Percentiles rank a stretch among this genome's conserved stretches.
Conservation (phyloP, 1,140 invertebrate genomes). For the Capitella teleta region DNA sequence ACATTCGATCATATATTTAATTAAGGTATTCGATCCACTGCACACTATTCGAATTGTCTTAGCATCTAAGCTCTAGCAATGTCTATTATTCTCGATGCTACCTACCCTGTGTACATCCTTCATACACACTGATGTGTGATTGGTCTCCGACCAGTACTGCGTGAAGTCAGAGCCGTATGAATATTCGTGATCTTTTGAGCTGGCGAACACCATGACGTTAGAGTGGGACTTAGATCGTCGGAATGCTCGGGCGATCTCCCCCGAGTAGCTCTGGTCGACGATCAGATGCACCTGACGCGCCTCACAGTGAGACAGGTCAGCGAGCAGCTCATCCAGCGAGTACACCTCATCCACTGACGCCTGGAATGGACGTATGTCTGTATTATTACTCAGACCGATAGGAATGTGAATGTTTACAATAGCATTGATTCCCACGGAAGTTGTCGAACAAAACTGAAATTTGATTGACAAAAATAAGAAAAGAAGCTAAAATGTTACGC, state of each 20-base stretch:
- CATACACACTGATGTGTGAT: slow-evolving; percentile 36
- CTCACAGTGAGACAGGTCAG: slow-evolving; percentile 42
- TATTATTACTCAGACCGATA: no score
- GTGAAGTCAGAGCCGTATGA: slow-evolving; percentile 41
- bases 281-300: slow-evolving; percentile 45
- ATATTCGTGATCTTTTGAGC: slow-evolving; percentile 33
- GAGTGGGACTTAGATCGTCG: slow-evolving; percentile 24
- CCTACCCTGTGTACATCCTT: slow-evolving; percentile 39
- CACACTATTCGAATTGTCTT: not conserved
- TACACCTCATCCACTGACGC: slow-evolving; percentile 44
- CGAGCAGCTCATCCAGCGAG: slow-evolving; percentile 41
- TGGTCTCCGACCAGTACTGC: slow-evolving; percentile 33
- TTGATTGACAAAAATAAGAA: no score
- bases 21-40: no score
- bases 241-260: slow-evolving; percentile 37
- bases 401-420: no score
- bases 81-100: no score
- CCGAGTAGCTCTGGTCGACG: slow-evolving; percentile 46
- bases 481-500: no score
- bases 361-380: slow-evolving; percentile 19
- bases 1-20: no score
- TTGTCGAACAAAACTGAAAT: no score
- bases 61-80: no score
- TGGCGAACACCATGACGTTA: slow-evolving; percentile 41
- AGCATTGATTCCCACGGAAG: no score